Percentiles rank a stretch among this genome's conserved stretches.
Conservation (phyloP, 2,113 vertebrate genomes). For the Numenius arquata region DNA sequence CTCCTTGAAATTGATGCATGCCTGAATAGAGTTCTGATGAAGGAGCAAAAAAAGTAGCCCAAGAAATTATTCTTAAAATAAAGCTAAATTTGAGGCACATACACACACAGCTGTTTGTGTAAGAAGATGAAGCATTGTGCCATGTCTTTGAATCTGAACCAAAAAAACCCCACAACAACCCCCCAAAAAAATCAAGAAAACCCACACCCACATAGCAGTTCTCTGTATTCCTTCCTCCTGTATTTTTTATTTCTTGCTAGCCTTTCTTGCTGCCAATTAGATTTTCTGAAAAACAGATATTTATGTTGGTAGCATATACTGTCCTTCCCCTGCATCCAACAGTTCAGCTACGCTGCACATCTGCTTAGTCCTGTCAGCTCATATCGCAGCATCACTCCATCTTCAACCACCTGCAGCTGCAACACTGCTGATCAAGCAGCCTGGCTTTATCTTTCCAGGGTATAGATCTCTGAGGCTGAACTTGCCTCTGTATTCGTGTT, state of each 20-base stretch:
- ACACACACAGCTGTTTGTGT: neutral
- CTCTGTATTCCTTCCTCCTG: neutral
- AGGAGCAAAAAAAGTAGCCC: neutral
- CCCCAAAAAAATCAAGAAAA: neutral
- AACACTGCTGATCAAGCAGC: neutral
- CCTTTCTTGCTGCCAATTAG: neutral
- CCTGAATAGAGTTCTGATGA: neutral
- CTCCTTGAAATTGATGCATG: neutral
- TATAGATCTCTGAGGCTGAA: neutral
- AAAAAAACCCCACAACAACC: neutral
- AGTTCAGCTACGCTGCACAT: neutral
- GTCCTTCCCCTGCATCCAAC: neutral
- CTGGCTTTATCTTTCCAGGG: neutral
- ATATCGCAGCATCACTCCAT: neutral
- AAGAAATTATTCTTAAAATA: neutral
- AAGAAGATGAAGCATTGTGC: neutral
- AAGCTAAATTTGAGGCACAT: neutral
- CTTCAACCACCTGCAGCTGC: neutral
- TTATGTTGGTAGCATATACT: neutral
- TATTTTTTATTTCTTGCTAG: neutral
- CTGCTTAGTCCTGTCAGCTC: neutral
- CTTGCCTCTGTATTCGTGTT: neutral
- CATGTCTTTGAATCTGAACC: neutral
- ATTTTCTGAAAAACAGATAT: neutral
- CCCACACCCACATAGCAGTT: neutral